Evolutionary conservation across 2,797 vertebrate species (phyloP).

Genomic region (Acropternis orthonyx): DNA sequence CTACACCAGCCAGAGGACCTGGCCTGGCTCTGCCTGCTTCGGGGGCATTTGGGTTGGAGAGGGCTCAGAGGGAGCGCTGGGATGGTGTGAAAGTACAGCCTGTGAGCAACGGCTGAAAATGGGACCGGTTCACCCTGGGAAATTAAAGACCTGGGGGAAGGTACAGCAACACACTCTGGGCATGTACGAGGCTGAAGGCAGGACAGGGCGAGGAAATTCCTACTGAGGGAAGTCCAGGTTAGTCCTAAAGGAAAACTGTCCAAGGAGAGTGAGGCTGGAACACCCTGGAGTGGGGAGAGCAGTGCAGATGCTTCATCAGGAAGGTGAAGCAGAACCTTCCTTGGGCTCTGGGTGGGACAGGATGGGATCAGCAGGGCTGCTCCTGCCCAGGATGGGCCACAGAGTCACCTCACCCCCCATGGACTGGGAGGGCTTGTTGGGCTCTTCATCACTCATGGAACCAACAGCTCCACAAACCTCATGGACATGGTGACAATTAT

Average conservation of each 20-base stretch:
- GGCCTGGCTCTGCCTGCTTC: background rate
- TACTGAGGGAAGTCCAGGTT: background rate
- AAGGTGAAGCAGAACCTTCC: background rate
- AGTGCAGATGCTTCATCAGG: accelerated
- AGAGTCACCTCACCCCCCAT: accelerated
- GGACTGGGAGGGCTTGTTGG: background rate
- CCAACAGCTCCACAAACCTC: background rate
- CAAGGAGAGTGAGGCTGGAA: background rate
- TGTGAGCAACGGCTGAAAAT: background rate
- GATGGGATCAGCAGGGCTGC: background rate
- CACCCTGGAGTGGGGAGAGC: background rate
- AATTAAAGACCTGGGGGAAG: background rate
- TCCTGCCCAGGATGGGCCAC: background rate
- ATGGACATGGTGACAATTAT: background rate
- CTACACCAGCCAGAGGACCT: accelerated
- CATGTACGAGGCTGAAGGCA: background rate
- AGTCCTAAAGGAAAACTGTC: background rate
- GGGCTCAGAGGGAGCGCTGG: background rate
- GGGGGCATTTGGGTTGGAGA: background rate
- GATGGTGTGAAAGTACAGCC: background rate
- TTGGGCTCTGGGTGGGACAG: accelerated
- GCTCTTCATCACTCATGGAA: background rate
- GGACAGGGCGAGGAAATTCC: background rate
- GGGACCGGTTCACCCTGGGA: background rate
- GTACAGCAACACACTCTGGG: background rate